Base-by-base conservation (phyloP, 2,113 vertebrate genomes). In the Ictidomys tridecemlineatus region DNA sequence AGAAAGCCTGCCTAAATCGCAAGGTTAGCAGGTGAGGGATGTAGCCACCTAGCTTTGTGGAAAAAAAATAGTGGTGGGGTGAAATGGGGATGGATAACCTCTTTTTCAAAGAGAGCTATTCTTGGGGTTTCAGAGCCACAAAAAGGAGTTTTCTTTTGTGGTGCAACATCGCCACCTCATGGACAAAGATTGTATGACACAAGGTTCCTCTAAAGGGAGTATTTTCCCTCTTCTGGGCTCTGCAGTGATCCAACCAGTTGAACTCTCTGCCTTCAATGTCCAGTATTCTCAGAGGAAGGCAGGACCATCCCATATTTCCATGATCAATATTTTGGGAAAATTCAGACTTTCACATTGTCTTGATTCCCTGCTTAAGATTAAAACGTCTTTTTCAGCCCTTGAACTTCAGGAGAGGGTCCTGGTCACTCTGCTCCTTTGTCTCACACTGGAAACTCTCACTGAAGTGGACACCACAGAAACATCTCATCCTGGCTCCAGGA, bases 121-220 rank as follows among this genome's bases (percentile, higher is more conserved):
- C 17, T 11, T 5, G 7, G 18, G 30, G 39, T 83, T 76, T 48
- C 72, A 3, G 53, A 69, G 30, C 14, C 13, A 0, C 8, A 9
- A 14, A 73, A 8, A 4, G 10, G 7, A 2, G 9, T 39, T 74
- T 39, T 95, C 92, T 98, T 99, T 97, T 87, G 95, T 63, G 96
- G 96, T 97, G 95, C 98, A 98, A 98, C 85, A 95, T 96, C 97
- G 95, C 98, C 99, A 98, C 96, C 99, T 98, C 72, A 93, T 98
- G 99, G 99, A 74, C 93, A 96, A 16, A 94, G 30, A 9, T 56
- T 78, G 94, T 72, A 97, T 96, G 72, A 94, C 70, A 32, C 70
- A 4, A 63, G 37, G 74, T 53, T 32, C 74, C 39, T 53, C 24
- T 6, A 10, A 56, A 56, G n/a, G 1, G 1, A 80, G 24, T 24